Percentiles rank a stretch among this genome's conserved stretches.
phyloP scores from a whole-genome alignment of 1,140 invertebrate species.

The Drosophila yakuba region DNA sequence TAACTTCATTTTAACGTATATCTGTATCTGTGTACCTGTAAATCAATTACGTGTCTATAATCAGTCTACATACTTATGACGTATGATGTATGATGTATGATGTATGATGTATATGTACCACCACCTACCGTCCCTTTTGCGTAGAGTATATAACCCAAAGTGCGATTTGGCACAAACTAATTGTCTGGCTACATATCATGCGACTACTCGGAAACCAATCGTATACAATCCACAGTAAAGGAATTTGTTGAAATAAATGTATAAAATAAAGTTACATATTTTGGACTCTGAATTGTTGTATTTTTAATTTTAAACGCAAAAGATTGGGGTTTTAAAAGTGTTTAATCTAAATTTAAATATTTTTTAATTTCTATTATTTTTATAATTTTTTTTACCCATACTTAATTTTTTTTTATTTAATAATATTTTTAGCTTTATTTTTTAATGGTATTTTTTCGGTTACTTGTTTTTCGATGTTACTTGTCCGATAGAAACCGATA shows the following conservation, averaged over 20 bases:
- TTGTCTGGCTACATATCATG: conserved; percentile 42
- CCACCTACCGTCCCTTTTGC: conserved; percentile 43
- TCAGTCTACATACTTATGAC: conserved; percentile 29
- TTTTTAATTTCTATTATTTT: no score
- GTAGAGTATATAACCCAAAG: conserved; percentile 17
- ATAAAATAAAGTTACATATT: conserved; percentile 25
- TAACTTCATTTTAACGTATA: conserved; percentile 40
- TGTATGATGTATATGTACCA: neutral
- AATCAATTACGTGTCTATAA: conserved; percentile 39
- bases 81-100: neutral
- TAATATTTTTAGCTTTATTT: no score
- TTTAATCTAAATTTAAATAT: no score
- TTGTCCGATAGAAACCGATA: neutral
- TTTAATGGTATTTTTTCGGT: no score
- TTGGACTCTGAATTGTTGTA: conserved; percentile 1
- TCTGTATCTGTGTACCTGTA: conserved; percentile 44
- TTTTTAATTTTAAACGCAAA: neutral
- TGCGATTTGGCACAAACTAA: conserved; percentile 53
- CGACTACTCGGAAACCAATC: conserved; percentile 38
- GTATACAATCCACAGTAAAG: conserved; percentile 34
- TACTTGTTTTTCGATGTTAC: neutral
- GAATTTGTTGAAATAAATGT: conserved; percentile 49
- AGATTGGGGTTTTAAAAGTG: no score
- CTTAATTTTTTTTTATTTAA: no score
- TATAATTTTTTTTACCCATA: no score